Percentiles rank a stretch among this genome's conserved stretches.
Conservation (phyloP, 2,797 vertebrate species). For the Pristis pectinata region DNA sequence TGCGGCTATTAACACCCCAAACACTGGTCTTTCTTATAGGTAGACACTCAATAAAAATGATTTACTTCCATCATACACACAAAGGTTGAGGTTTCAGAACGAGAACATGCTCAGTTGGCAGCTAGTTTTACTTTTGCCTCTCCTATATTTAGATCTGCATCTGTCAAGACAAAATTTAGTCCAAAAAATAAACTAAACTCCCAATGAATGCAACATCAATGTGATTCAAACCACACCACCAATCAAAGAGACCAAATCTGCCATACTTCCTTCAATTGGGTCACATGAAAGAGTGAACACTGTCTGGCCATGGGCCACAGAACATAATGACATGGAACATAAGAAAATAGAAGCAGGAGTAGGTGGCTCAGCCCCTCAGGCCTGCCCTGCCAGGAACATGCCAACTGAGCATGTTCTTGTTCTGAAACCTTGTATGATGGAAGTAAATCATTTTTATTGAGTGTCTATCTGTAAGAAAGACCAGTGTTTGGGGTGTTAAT, state of each 20-base stretch:
- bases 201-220: background rate
- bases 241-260: too few species aligned
- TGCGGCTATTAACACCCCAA: background rate
- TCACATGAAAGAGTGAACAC: too few species aligned
- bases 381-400: too few species aligned
- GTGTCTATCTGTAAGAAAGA: background rate
- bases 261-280: too few species aligned
- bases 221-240: background rate
- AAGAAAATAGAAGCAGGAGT: too few species aligned
- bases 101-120: too few species aligned
- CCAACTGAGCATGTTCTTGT: background rate
- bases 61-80: background rate
- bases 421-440: background rate
- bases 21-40: background rate
- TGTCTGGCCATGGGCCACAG: too few species aligned
- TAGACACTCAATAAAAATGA: background rate
- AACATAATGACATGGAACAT: too few species aligned
- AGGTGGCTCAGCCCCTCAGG: too few species aligned
- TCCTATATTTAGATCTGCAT: too few species aligned
- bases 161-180: too few species aligned
- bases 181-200: background rate
- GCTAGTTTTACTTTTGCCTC: too few species aligned
- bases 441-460: background rate
- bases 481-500: background rate
- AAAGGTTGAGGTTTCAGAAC: background rate